Base-by-base conservation (phyloP, 2,797 vertebrate genomes). In the Artibeus jamaicensis region DNA sequence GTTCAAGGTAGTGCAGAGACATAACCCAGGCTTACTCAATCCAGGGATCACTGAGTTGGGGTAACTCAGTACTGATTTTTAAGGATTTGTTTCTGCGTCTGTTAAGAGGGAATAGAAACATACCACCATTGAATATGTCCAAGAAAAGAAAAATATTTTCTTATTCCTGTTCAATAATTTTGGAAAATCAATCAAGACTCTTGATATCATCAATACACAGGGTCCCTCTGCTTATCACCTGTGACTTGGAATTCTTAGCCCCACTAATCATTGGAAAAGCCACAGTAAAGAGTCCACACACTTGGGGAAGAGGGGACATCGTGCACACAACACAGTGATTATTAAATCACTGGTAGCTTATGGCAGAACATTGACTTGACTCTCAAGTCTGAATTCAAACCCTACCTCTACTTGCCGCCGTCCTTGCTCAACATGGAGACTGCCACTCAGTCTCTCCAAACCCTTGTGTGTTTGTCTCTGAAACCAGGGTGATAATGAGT, bases 61-160 rank as follows among this genome's bases (percentile, higher is more conserved):
- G 5, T 32, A 90, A 74, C 19, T 73, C 29, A 4, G 21, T 22
- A 68, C 9, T 7, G 50, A 39, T 42, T 73, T 87, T 76, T 42
- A 93, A 88, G 57, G 93, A 74, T 86, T 59, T 2, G 15, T 85
- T 91, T 90, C 22, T 78, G 26, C 37, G 82, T 94, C 42, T 83
- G 12, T 89, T 8, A 26, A 44, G 73, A 86, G 19, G 42, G n/a
- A 70, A 67, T 2, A 73, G 59, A 42, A 70, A 73, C 15, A 24
- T 18, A 44, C 3, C 34, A 57, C 21, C 21, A 6, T 9, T 44
- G 37, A 8, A 6, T 24, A 34, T 42, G 86, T 44, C 11, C 34
- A 10, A 32, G 18, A 18, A 6, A 48, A 4, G 18, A n/a, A 22
- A 62, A 29, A 46, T 26, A 46, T n/a, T 21, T 57, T 15, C 14